Base-by-base conservation (phyloP, 2,888 invertebrate genomes). In the Drosophila testacea region DNA sequence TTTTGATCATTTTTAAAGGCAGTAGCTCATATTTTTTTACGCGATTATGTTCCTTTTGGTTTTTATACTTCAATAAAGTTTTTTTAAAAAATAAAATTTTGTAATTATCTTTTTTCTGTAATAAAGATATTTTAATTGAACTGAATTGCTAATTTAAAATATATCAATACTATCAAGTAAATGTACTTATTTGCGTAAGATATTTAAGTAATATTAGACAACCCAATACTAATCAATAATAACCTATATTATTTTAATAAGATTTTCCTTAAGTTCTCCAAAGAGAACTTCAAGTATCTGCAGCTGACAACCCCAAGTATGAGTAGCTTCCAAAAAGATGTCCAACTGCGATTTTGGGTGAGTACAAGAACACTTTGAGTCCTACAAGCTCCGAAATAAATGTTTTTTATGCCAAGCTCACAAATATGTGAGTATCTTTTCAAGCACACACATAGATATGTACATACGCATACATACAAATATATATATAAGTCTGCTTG, bases 341-440 rank as follows among this genome's bases (percentile, higher is more conserved):
- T 6, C 6, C 32, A 4, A 10, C 7, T 38, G 28, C 32, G 6
- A n/a, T n/a, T 46, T 46, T 46, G n/a, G 28, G 6, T 46, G 11
- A 36, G 30, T 46, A 34, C 4, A 44, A 16, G 13, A 57, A 30
- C 51, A 39, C 42, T 62, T 61, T 62, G 16, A 52, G 68, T 42
- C 36, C 47, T 39, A 16, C 30, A 54, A 51, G 42, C 56, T 52
- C 36, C 36, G 36, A 73, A 63, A 69, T 74, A 63, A 73, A 73
- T 73, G 75, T 63, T 51, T 73, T 69, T 64, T 76, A 50, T 65
- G 73, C 47, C 42, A 57, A 59, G 77, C 73, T 54, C 28, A 13
- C 68, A 64, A 46, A 50, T 39, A 55, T 30, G 34, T 27, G 22
- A 50, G 50, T 50, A 61, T 61, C 48, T 66, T 48, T 48, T 51